Conservation (phyloP, 2,797 vertebrate species). For the Chloroceryle amazona region DNA sequence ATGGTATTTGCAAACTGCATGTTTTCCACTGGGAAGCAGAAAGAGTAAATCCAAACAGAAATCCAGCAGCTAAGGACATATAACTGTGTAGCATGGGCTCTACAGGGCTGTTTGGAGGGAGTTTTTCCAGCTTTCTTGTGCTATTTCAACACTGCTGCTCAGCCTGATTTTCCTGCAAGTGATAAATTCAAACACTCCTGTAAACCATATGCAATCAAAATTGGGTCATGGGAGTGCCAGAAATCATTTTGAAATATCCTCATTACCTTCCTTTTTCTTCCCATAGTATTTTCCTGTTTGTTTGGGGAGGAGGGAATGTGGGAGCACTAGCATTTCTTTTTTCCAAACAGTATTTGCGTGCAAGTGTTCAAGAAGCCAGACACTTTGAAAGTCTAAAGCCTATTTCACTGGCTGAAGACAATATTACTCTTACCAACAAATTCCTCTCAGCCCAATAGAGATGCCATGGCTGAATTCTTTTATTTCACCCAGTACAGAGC, state of each 20-base stretch:
- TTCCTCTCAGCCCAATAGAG: conserved; percentile 29
- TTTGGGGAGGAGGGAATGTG: background rate
- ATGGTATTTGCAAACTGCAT: background rate
- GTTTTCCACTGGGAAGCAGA: background rate
- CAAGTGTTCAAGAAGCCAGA: conserved; percentile 46
- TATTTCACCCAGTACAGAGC: conserved; percentile 48
- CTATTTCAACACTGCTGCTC: conserved; percentile 31
- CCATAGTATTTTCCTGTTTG: background rate
- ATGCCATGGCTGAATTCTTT: background rate
- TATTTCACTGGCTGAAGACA: conserved; percentile 47
- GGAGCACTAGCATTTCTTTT: background rate
- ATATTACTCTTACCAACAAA: conserved; percentile 60
- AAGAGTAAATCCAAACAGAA: background rate
- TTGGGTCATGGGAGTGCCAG: conserved; percentile 6
- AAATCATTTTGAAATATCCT: conserved; percentile 60
- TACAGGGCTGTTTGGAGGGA: background rate
- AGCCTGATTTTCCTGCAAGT: conserved; percentile 43
- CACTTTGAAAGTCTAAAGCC: conserved; percentile 42
- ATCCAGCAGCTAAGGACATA: background rate
- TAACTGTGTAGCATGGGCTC: background rate
- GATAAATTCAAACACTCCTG: conserved; percentile 58
- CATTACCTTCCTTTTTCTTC: conserved; percentile 48
- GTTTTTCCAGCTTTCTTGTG: background rate
- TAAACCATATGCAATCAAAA: conserved; percentile 57
- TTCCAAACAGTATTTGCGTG: conserved; percentile 45